Evolutionary conservation across 2,797 vertebrate genomes (phyloP).

Genomic region (Myripristis jacobus): DNA sequence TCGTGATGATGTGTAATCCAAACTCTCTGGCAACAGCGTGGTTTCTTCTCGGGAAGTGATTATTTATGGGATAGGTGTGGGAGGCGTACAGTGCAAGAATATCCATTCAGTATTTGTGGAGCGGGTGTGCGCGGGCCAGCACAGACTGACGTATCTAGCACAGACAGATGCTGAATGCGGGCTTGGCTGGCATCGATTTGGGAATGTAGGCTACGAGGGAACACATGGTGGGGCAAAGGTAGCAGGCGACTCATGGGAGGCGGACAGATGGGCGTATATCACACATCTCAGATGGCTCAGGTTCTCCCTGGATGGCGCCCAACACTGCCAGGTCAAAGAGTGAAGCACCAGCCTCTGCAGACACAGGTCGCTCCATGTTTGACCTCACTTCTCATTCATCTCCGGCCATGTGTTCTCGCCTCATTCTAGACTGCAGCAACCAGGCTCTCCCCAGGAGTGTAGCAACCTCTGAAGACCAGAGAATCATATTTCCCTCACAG

Average conservation of each 20-base stretch:
- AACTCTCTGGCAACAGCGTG: constrained; percentile 26
- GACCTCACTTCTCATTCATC: constrained; percentile 51
- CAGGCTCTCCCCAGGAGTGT: not conserved
- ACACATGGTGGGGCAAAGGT: constrained; percentile 73
- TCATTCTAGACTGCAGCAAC: not conserved
- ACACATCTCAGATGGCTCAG: constrained; percentile 55
- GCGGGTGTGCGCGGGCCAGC: constrained; percentile 25
- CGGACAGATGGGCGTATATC: constrained; percentile 72
- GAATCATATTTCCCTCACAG: not conserved
- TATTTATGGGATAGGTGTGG: constrained; percentile 62
- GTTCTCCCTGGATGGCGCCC: constrained; percentile 60
- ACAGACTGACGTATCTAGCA: constrained; percentile 64
- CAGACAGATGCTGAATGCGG: constrained; percentile 67
- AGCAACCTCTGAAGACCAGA: not conserved
- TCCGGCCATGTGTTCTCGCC: constrained; percentile 16
- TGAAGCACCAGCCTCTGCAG: constrained; percentile 47
- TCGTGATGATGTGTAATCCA: constrained; percentile 55
- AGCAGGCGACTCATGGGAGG: constrained; percentile 62
- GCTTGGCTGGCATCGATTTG: constrained; percentile 54
- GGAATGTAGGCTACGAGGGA: constrained; percentile 77
- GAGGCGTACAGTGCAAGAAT: constrained; percentile 44
- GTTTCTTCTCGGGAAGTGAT: constrained; percentile 59
- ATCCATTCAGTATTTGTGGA: constrained; percentile 32
- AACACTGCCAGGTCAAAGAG: constrained; percentile 67
- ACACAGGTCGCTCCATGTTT: constrained; percentile 62